A percentile compares a stretch with the other conserved stretches of the same genome.
Conservation (phyloP, 1,140 invertebrate genomes). For the Megalonaias nervosa region DNA sequence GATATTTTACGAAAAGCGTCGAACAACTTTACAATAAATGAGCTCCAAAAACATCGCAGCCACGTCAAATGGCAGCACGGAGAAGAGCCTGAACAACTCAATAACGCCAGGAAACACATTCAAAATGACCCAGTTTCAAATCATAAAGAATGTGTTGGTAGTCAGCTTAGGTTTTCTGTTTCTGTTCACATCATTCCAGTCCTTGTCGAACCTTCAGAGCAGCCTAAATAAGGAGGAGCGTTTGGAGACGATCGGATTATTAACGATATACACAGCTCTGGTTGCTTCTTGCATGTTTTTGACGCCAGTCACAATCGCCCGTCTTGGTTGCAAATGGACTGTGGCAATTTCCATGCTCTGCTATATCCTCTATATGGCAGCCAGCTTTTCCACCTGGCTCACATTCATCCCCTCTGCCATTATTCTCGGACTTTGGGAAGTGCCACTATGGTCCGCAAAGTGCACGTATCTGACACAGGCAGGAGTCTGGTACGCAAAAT, state of each 20-base stretch:
- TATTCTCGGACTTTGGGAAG: conserved; percentile 89
- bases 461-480: conserved; percentile 96
- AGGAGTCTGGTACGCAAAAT: conserved; percentile 80
- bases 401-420: conserved; percentile 94
- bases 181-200: conserved; percentile 65
- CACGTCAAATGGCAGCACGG: no score
- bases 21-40: no score
- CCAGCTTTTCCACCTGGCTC: conserved; percentile 87
- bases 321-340: conserved; percentile 96
- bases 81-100: no score
- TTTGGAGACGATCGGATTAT: conserved; percentile 71
- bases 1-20: no score
- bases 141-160: conserved; percentile 62
- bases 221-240: conserved; percentile 65
- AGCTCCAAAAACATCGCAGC: no score
- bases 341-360: conserved; percentile 91
- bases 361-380: conserved; percentile 93
- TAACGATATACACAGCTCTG: conserved; percentile 89
- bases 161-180: conserved; percentile 63
- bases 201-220: conserved; percentile 64
- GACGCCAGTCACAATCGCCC: conserved; percentile 77
- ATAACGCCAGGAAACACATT: no score
- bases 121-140: conserved; percentile 44
- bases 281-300: conserved; percentile 94
- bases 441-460: conserved; percentile 97